A percentile compares a stretch with the other conserved stretches of the same genome.
phyloP scores from a whole-genome alignment of 1,140 invertebrate genomes.

The Agrypnia vestita region DNA sequence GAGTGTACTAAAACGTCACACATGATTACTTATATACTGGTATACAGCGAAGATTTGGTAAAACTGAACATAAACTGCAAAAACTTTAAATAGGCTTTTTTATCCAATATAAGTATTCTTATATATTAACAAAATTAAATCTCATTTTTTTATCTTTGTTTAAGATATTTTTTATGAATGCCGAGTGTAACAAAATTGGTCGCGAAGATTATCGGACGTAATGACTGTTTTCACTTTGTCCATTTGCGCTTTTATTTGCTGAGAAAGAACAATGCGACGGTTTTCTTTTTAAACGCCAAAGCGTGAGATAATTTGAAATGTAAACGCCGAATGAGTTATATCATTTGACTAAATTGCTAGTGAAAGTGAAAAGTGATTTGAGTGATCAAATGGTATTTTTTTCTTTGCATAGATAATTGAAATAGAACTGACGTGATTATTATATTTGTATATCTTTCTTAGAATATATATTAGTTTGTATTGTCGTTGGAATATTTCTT shows the following conservation, averaged over 20 bases:
- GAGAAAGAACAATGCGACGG: constrained; percentile 22
- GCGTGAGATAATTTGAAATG: constrained; percentile 36
- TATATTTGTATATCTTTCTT: too few relatives aligned
- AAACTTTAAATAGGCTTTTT: too few relatives aligned
- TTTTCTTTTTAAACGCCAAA: constrained; percentile 41
- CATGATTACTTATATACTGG: too few relatives aligned
- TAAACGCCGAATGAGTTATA: constrained; percentile 25
- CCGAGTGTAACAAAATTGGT: neutral
- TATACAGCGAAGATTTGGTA: too few relatives aligned
- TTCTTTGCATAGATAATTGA: neutral
- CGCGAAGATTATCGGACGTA: constrained; percentile 20
- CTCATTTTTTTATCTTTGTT: too few relatives aligned
- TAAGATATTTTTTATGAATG: neutral
- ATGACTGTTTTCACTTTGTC: constrained; percentile 36
- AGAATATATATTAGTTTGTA: too few relatives aligned
- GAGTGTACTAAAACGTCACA: too few relatives aligned
- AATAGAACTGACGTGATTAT: too few relatives aligned
- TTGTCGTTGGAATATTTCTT: too few relatives aligned
- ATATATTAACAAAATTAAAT: too few relatives aligned
- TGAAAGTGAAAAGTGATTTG: constrained; percentile 31
- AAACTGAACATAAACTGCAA: too few relatives aligned
- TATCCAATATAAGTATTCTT: neutral
- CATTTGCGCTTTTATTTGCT: neutral
- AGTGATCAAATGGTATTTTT: constrained; percentile 26
- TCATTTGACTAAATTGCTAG: constrained; percentile 30